phyloP scores from a whole-genome alignment of 2,888 invertebrate genomes.

The Tanypteryx hageni region DNA sequence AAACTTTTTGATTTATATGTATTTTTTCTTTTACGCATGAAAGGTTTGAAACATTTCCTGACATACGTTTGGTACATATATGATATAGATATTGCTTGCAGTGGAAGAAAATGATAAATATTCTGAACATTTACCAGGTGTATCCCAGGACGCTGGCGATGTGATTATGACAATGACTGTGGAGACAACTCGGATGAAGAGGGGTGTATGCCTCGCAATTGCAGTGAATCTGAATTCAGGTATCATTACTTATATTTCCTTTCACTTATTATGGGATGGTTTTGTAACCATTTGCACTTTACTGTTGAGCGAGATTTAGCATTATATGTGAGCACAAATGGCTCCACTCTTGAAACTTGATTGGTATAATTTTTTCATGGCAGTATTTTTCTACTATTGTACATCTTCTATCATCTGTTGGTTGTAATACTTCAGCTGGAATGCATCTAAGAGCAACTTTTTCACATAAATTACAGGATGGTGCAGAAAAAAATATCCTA shows the following conservation, averaged over 20 bases:
- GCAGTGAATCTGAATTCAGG: conserved; percentile 85
- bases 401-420: no score
- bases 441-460: no score
- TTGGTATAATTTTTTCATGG: no score
- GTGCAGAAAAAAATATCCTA: no score
- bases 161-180: conserved; percentile 88
- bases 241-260: conserved; percentile 69
- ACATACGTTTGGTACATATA: no score
- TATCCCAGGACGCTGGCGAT: conserved; percentile 86
- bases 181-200: conserved; percentile 88
- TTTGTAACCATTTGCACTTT: neutral
- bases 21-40: no score
- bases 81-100: neutral
- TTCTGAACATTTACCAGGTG: conserved; percentile 75
- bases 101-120: neutral
- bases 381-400: no score
- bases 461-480: no score
- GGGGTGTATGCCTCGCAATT: conserved; percentile 82
- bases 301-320: neutral
- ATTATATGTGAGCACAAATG: no score
- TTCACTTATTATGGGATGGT: conserved; percentile 62
- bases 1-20: no score
- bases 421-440: no score
- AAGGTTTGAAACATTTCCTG: no score
- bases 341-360: neutral